Conservation (phyloP, 2,113 vertebrate species). For the Eclectus roratus region DNA sequence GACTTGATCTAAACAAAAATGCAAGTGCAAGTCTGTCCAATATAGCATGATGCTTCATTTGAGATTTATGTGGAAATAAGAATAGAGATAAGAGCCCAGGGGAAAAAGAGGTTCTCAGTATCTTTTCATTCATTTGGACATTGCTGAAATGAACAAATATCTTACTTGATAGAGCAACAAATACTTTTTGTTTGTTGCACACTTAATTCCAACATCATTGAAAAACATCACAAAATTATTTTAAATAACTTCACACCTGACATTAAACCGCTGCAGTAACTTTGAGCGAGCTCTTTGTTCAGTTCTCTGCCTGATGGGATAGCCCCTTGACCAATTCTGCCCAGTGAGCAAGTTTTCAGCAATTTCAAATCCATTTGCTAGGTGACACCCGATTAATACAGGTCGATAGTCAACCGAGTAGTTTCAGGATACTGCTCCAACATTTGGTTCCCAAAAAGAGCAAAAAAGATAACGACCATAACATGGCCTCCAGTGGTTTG, state of each 20-base stretch:
- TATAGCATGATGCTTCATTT: background rate
- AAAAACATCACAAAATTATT: background rate
- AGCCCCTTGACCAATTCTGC: background rate
- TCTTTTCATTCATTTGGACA: background rate
- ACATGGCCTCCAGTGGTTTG: background rate
- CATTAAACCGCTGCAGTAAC: background rate
- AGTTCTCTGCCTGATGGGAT: background rate
- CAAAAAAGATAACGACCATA: background rate
- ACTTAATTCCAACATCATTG: background rate
- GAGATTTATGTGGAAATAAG: background rate
- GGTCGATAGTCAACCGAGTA: background rate
- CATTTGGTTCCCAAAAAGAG: background rate
- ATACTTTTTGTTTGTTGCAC: accelerated
- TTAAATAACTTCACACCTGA: background rate
- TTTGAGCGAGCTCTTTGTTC: background rate
- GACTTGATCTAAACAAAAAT: background rate
- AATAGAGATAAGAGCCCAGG: background rate
- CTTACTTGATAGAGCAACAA: background rate
- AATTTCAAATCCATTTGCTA: background rate
- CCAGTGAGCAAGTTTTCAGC: background rate
- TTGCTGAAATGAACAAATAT: background rate
- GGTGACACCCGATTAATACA: background rate
- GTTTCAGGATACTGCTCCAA: background rate
- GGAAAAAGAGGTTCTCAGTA: background rate
- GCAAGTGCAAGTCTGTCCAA: background rate